A percentile compares a stretch with the other conserved stretches of the same genome.
Evolutionary conservation across 1,140 invertebrate genomes (phyloP).

Genomic region (Pseudomyrmex cubaensis): DNA sequence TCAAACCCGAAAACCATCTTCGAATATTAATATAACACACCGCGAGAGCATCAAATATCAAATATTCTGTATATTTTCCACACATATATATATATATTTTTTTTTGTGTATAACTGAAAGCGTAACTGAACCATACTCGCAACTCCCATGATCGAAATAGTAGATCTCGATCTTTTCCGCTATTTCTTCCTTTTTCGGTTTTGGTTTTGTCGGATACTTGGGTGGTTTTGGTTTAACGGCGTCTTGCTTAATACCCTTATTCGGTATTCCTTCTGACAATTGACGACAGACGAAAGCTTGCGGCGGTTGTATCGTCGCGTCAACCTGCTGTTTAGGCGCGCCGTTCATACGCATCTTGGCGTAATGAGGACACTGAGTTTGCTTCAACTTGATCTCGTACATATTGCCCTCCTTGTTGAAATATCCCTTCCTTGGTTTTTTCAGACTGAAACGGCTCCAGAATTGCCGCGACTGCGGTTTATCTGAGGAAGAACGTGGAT

Average conservation of each 20-base stretch:
- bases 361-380: constrained; percentile 64
- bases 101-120: no score
- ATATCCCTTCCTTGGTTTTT: constrained; percentile 65
- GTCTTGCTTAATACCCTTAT: constrained; percentile 9
- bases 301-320: not conserved
- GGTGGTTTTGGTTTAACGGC: not conserved
- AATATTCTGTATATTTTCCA: no score
- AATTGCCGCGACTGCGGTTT: not conserved
- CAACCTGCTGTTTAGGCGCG: not conserved
- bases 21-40: no score
- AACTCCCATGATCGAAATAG: constrained; percentile 89
- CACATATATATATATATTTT: no score
- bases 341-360: constrained; percentile 57
- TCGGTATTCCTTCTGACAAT: constrained; percentile 76
- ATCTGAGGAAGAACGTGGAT: constrained; percentile 34
- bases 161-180: constrained; percentile 87
- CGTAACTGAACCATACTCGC: constrained; percentile 81
- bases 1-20: no score
- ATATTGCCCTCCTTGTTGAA: constrained; percentile 67
- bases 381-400: constrained; percentile 72
- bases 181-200: constrained; percentile 50
- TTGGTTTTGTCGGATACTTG: constrained; percentile 26
- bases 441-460: constrained; percentile 68
- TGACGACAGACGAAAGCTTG: constrained; percentile 60
- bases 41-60: no score